Base-by-base conservation (phyloP, 2,113 vertebrate genomes). In the Poeciliopsis occidentalis region DNA sequence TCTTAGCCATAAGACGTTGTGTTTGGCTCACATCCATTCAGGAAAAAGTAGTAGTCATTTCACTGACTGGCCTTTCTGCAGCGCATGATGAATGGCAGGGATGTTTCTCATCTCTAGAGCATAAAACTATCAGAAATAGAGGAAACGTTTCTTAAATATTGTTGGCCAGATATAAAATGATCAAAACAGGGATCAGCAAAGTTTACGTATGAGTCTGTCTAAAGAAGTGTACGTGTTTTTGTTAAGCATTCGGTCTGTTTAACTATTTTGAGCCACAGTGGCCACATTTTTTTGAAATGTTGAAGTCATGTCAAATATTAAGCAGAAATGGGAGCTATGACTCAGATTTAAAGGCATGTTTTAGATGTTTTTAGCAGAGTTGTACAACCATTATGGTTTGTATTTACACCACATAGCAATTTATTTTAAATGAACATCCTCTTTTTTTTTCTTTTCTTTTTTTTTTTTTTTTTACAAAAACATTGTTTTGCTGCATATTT, bases 281-380 rank as follows among this genome's bases (percentile, higher is more conserved):
- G 67, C 60, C 26, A 19, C 62, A 54, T 19, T 70, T 47, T 29
- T 84, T 75, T 80, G 26, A 77, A 76, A 81, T 74, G 71, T 78
- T 34, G 30, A 84, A 47, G 37, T 75, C 32, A 0, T 19, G 51
- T 57, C 71, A 74, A 73, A 67, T 76, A 76, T 61, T 67, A 34
- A 82, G 75, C 47, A 63, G 63, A 80, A 76, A 73, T 60, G 11
- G 60, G 73, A 81, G 84, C 86, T 82, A 72, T 89, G 85, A 89
- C 83, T 87, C 34, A 76, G 75, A 90, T 92, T 82, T 86, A 44
- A 90, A 90, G 86, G 82, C 84, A 85, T 73, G 89, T 80, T 86
- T 87, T 69, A 85, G 81, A 60, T 37, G 8, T 64, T 51, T 84
- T 81, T 84, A 80, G 88, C 88, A 81, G 44, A 47, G 15, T 47